These are phyloP conservation scores for Yponomeuta cagnagella DNA, from an alignment of 2,888 invertebrate species.

Conservation along the genomic window DNA sequence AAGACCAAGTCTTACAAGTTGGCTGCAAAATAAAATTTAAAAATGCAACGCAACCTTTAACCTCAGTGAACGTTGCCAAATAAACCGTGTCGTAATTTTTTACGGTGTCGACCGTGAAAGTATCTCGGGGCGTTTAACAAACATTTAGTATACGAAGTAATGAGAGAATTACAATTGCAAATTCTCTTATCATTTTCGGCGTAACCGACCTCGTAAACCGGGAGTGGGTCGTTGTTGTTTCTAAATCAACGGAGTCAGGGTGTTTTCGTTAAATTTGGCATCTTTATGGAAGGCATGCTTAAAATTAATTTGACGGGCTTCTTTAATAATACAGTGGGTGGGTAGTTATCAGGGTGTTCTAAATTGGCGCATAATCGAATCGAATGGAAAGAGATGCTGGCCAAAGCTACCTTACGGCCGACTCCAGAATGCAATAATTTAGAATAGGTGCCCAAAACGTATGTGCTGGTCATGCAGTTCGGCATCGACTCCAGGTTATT, in stretches of 20 bases:
- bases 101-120: constrained; percentile 42
- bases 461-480: no score
- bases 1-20: no score
- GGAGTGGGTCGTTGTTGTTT: constrained; percentile 2
- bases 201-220: not conserved
- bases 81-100: constrained; percentile 56
- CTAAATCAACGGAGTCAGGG: constrained; percentile 19
- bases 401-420: no score
- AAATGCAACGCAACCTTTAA: not conserved
- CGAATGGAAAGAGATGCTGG: no score
- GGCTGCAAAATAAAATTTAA: not conserved
- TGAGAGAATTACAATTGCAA: constrained; percentile 29
- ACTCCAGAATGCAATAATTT: no score
- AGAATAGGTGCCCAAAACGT: no score
- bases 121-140: constrained; percentile 46
- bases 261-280: not conserved
- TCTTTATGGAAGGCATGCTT: not conserved
- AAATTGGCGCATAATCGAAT: not conserved
- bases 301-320: not conserved
- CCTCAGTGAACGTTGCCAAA: constrained; percentile 17
- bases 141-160: constrained; percentile 37
- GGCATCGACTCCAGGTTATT: no score
- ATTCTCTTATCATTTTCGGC: not conserved
- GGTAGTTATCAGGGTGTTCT: not conserved
- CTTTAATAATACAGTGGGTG: not conserved